Evolutionary conservation across 2,888 invertebrate species (phyloP).

Genomic region (Drosophila multiciliata): DNA sequence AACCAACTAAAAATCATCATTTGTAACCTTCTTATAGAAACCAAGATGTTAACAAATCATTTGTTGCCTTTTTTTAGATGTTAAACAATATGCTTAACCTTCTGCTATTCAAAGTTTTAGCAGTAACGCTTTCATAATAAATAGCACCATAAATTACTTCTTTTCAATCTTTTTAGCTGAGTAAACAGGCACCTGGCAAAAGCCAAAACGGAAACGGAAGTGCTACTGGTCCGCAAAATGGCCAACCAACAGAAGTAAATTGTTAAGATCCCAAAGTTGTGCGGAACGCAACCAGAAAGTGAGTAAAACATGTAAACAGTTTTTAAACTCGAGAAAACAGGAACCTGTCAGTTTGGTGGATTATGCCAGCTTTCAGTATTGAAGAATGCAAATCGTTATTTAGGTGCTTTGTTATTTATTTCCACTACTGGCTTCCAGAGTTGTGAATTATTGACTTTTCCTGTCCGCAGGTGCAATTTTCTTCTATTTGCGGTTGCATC

Average conservation of each 20-base stretch:
- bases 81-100: neutral
- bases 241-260: constrained; percentile 29
- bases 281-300: constrained; percentile 2
- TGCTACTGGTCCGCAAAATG: constrained; percentile 35
- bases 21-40: neutral
- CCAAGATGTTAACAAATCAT: neutral
- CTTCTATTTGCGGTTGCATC: constrained; percentile 44
- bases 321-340: constrained; percentile 28
- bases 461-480: constrained; percentile 55
- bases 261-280: constrained; percentile 34
- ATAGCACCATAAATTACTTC: neutral
- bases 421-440: constrained; percentile 3
- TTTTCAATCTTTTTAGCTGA: constrained; percentile 1
- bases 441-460: constrained; percentile 66
- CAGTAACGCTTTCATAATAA: neutral
- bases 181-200: constrained; percentile 13
- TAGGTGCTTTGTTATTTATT: constrained; percentile 1
- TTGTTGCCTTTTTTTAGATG: too few relatives aligned
- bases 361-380: constrained; percentile 4
- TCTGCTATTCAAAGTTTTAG: neutral
- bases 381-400: constrained; percentile 9
- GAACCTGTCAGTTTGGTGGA: constrained; percentile 19
- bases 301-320: constrained; percentile 36
- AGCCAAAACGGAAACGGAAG: constrained; percentile 40
- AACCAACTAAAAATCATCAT: neutral